Base-by-base conservation (phyloP, 2,888 invertebrate species). In the Homarus gammarus region DNA sequence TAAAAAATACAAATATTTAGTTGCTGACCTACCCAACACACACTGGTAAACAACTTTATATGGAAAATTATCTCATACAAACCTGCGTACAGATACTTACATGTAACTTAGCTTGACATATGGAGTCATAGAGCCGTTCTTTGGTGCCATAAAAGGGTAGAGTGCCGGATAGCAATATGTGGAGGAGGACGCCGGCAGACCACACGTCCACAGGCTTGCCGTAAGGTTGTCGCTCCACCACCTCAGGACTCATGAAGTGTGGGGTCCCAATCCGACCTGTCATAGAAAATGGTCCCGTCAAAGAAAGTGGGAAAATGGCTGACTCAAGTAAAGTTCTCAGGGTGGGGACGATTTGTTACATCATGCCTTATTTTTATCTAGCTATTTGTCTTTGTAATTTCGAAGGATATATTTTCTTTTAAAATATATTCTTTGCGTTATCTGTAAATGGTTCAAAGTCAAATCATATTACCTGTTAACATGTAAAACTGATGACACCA, bases 221-320 rank as follows among this genome's bases (percentile, higher is more conserved):
- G 92, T 94, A 98, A 93, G 97, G 96, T 94, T 97, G 96, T 93
- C 97, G 96, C 91, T 97, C 96, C 33, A 99, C 97, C 92, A 99
- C 97, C 95, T 99, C 99, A 0, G 99, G 99, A 0, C 99, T 97
- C 98, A 99, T 99, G 94, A 98, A 99, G 94, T 98, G 98, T 22
- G 99, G 98, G 89, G 98, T 98, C 61, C 99, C 99, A 91, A 99
- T 97, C 92, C 98, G 96, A 94, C 97, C 98, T 98, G 94, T 82
- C 49, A 64, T 27, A 64, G 64, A 82, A 51, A 73, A 73, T 70
- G 61, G 40, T 22, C 36, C 5, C 5, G 38, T 81, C 79, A 86
- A 27, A 79, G 86, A 86, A 70, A 86, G 51, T 51, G 86, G 86
- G 72, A 15, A 15, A 2, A 49, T 0, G 33, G 83, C 15, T 72